Evolutionary conservation across 2,888 invertebrate genomes (phyloP), one percentile per base, ranked within the genome.

Genomic region (Drosophila mimica): DNA sequence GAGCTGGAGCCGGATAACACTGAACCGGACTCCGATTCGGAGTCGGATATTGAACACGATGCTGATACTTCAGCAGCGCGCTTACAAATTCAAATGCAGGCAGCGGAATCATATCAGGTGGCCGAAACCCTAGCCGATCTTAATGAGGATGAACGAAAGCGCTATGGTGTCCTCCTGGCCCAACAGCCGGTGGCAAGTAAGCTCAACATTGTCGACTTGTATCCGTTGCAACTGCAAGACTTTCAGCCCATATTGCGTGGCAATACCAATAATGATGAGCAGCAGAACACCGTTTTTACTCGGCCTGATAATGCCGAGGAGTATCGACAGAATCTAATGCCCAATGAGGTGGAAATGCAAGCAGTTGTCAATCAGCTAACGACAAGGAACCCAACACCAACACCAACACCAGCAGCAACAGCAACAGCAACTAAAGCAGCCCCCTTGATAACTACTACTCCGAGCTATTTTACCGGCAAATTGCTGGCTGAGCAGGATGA

Each of bases 401-500:
- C 38, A 13, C 11, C 36, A 36, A 36, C 2, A 17, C 17, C 36
- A 54, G 13, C 62, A 8, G 54, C 38, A 51, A 52, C 54, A 28
- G 73, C 52, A 28, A 46, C 70, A 58, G 36, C 67, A 40, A 25
- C 60, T n/a, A 61, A 66, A 6, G 34, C 61, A 62, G 67, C 4
- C 15, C 25, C 46, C 4, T 46, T 46, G 76, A 48, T 58, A n/a
- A 49, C 30, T 28, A 64, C 76, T 28, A 85, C 79, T 6, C 31
- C 73, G 38, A 84, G 71, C 38, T 92, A 92, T 63, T 92, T 92
- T 51, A 93, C 92, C 3, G 92, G 92, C 6, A 92, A 93, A 80
- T 72, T 93, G 34, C 66, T 92, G 36, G 93, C 92, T 52, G 92
- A 93, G 61, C 91, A 92, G 69, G 93, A 93, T 79, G 93, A 92